Conservation (phyloP, 2,888 invertebrate species). For the Loripinus fragilis region DNA sequence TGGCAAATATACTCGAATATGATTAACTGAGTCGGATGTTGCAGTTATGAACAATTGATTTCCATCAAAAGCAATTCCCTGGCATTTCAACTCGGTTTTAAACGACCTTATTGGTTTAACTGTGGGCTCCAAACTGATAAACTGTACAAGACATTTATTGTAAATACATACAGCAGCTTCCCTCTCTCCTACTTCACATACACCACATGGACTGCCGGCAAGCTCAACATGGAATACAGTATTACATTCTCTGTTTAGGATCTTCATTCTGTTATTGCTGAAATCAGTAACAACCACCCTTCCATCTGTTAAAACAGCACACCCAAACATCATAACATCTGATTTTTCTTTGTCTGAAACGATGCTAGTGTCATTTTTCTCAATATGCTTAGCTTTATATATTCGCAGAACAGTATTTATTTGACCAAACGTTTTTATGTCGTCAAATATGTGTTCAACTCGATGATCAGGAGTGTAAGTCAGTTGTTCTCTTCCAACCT, state of each 20-base stretch:
- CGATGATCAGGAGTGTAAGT: background rate
- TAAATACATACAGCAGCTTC: background rate
- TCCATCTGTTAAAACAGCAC: background rate
- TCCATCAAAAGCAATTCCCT: conserved; percentile 1
- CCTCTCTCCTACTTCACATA: background rate
- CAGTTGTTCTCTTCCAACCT: background rate
- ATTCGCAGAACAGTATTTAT: background rate
- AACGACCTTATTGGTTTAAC: background rate
- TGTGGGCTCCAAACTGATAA: background rate
- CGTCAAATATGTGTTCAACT: background rate
- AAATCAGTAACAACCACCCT: background rate
- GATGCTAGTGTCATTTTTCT: background rate
- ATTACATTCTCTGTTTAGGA: background rate
- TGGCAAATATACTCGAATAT: background rate
- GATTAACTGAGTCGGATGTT: background rate
- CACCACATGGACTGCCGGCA: background rate
- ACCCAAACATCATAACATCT: conserved; percentile 1
- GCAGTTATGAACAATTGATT: background rate
- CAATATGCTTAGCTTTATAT: background rate
- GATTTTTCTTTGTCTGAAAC: background rate
- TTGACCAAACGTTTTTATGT: background rate
- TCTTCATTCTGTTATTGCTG: background rate
- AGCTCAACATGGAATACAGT: background rate
- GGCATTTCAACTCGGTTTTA: conserved; percentile 10
- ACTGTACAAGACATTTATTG: background rate